Evolutionary conservation across 2,113 vertebrate species (phyloP).

Genomic region (Petromus typicus): DNA sequence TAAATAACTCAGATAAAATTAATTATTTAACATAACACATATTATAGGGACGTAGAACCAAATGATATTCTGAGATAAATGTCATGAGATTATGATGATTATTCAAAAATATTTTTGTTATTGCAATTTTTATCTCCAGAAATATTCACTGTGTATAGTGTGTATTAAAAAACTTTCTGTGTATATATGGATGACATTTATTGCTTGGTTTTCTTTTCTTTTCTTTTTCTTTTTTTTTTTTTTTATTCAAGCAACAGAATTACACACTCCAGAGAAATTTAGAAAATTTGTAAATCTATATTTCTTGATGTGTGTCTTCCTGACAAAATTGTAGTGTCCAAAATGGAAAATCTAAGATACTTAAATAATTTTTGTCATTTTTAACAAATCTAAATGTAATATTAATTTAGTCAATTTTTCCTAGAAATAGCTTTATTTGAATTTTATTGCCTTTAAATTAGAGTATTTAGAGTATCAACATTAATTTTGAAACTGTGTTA

Average conservation of each 20-base stretch:
- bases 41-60: background rate
- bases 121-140: background rate
- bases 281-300: background rate
- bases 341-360: background rate
- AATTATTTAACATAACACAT: background rate
- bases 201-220: background rate
- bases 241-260: background rate
- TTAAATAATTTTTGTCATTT: background rate
- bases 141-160: background rate
- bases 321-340: background rate
- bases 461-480: too few species aligned
- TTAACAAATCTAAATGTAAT: background rate
- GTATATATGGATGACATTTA: background rate
- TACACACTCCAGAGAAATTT: background rate
- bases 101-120: background rate
- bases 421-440: background rate
- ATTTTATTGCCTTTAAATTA: background rate
- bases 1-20: constrained; percentile 46
- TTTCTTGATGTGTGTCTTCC: background rate
- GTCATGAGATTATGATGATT: background rate
- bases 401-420: background rate
- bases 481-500: background rate
- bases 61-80: constrained; percentile 7
- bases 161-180: background rate
- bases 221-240: background rate